Base-by-base conservation (phyloP, 2,888 invertebrate species). In the Spilarctia lutea region DNA sequence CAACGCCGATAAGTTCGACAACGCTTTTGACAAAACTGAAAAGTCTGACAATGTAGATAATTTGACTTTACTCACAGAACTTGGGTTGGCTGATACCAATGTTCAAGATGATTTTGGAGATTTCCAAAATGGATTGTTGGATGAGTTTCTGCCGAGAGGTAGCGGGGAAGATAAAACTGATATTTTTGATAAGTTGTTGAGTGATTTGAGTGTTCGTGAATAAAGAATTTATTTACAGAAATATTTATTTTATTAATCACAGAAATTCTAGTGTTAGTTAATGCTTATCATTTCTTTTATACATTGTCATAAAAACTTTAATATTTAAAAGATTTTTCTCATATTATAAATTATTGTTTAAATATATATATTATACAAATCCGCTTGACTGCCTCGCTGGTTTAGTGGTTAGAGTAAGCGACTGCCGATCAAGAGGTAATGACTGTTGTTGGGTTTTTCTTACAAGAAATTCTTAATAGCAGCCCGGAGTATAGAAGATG, bases 71-170 rank as follows among this genome's bases (percentile, higher is more conserved):
- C 86, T 97, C 72, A 96, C 96, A 63, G 97, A 97, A 84, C 88
- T 97, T 18, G 97, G 97, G 0, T 83, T 97, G 45, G 96, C 95
- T 1, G 97, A 96, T 75, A 94, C 96, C 1, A 93, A 93, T 66
- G 77, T 83, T 8, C 79, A 85, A 16, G 72, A 91, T 39, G 95
- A 96, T 71, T 96, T 96, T 80, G 95, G 95, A 0, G 94, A 95
- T 13, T 96, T 95, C 68, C 96, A 96, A 78, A 94, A 94, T 79
- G 95, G 94, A 2, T 75, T 91, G n/a, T 83, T 91, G 69, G 91
- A 91, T 68, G 91, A 92, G 0, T 92, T 93, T 79, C 35, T 88
- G 76, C 87, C 90, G 2, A 91, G 87, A 74, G 74, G 65, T 24
- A 88, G 81, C 67, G 89, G 80, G 30, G 87, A 85, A 63, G 90